Evolutionary conservation across 2,797 vertebrate genomes (phyloP), one percentile per base, ranked within the genome.

Genomic region (Leptoclinus maculatus): DNA sequence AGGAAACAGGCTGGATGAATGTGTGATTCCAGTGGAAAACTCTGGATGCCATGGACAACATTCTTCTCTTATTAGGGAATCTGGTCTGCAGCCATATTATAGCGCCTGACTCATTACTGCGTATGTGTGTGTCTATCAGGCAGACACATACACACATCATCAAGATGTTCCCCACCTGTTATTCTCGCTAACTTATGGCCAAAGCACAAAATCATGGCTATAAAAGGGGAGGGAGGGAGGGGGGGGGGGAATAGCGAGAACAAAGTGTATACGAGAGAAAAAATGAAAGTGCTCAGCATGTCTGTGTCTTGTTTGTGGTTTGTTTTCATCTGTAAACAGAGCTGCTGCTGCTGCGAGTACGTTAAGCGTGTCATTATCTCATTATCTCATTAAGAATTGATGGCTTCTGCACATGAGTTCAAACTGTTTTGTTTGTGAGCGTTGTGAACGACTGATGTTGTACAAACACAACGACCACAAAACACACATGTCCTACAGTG

Each of bases 351-450:
- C 91, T 88, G 89, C 7, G 83, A 91, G 88, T 67, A 70, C 76
- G 90, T 87, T 84, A 90, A 90, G 79, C 88, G 72, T 89, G 91
- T 92, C 86, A 94, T 95, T 94, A 94, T 87, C 93, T 94, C 93
- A 94, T 93, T 94, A 95, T 87, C 93, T 94, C 93, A 94, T 93
- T 94, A 95, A 88, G 87, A 93, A 93, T 92, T 90, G 91, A 94
- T 91, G 90, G 91, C 85, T 91, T 90, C 88, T 83, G 89, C 82
- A 53, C 83, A 13, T n/a, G 84, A 85, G 78, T 84, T 91, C 88
- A 78, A 88, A 89, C 87, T 83, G 92, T 89, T 92, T 84, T 91
- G 93, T 91, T 93, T 93, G 88, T 34, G 72, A 80, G 83, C 66
- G 17, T 79, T 85, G 32, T 34, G 74, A 34, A 19, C 76, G 62